A percentile compares a stretch with the other conserved stretches of the same genome.
These are phyloP conservation scores for Isoperla grammatica DNA, from an alignment of 2,888 invertebrate genomes.

Conservation along the genomic window DNA sequence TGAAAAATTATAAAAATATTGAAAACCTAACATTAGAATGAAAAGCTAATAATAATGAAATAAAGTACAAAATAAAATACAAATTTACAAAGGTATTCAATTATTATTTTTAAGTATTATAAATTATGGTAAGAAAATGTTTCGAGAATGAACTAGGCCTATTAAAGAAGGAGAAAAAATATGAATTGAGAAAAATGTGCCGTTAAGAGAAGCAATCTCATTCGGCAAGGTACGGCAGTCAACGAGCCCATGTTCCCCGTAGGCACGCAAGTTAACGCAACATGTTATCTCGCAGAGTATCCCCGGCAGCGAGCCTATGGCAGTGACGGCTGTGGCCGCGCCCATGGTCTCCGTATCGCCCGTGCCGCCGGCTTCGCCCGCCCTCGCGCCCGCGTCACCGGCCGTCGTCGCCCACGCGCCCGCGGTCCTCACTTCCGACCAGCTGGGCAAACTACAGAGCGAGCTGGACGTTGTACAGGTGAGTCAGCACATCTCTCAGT, in stretches of 20 bases:
- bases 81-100: no score
- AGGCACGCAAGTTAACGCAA: no score
- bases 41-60: no score
- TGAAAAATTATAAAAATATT: no score
- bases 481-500: not conserved
- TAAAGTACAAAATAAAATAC: no score
- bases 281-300: slow-evolving; percentile 40
- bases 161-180: no score
- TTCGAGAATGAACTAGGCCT: no score
- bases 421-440: slow-evolving; percentile 63
- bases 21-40: no score
- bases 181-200: not conserved
- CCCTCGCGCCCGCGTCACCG: slow-evolving; percentile 17
- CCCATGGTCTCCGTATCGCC: slow-evolving; percentile 30
- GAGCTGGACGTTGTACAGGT: slow-evolving; percentile 79
- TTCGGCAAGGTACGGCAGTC: not conserved
- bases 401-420: slow-evolving; percentile 38
- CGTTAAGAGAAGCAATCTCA: not conserved
- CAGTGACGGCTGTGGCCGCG: slow-evolving; percentile 30
- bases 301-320: slow-evolving; percentile 39
- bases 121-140: no score
- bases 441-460: slow-evolving; percentile 80
- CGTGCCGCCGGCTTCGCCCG: slow-evolving; percentile 28
- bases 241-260: not conserved
- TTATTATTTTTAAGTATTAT: no score